Base-by-base conservation (phyloP, 2,888 invertebrate genomes). In the Cosmia pyralina region DNA sequence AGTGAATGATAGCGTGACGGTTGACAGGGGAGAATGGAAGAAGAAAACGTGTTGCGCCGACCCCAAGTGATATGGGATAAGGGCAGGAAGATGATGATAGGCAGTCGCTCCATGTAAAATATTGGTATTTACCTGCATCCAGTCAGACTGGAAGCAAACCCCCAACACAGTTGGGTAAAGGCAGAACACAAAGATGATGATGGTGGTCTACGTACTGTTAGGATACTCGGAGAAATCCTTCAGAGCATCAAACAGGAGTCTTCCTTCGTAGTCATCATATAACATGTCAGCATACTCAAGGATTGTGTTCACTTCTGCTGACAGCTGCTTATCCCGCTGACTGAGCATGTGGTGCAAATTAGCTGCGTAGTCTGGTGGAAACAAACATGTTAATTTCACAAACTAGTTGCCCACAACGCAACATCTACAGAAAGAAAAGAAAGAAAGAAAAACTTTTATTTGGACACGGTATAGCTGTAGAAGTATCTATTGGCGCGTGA, bases 191-290 rank as follows among this genome's bases (percentile, higher is more conserved):
- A n/a, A n/a, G n/a, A 46, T 28, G 28, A 28, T 28, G 3, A 38
- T 4, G 55, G 19, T 15, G 2, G 0, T 46, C 4, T 19, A 55
- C 70, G 10, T 55, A 70, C 70, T 19, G 0, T 70, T 57, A 70
- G 70, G 70, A 38, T 19, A 70, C 19, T 6, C 15, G 3, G 34
- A 46, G 34, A 70, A 69, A 4, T 70, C 55, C 7, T 46, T 22
- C 19, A 70, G 10, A 5, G 10, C 38, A 7, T 48, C 55, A 19
- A 46, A 19, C 34, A 70, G 46, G 1, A 38, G 46, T 57, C 15
- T 19, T 4, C 70, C 70, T 22, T 70, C 70, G 0, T 22, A 19
- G 19, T 70, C 55, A 4, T 38, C 55, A 22, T 69, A 70, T 19
- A 70, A 17, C 11, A 22, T 46, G 46, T 70, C 46, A 3, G 38